Evolutionary conservation across 1,140 invertebrate genomes (phyloP).

Genomic region (Alviniconcha marisindica): DNA sequence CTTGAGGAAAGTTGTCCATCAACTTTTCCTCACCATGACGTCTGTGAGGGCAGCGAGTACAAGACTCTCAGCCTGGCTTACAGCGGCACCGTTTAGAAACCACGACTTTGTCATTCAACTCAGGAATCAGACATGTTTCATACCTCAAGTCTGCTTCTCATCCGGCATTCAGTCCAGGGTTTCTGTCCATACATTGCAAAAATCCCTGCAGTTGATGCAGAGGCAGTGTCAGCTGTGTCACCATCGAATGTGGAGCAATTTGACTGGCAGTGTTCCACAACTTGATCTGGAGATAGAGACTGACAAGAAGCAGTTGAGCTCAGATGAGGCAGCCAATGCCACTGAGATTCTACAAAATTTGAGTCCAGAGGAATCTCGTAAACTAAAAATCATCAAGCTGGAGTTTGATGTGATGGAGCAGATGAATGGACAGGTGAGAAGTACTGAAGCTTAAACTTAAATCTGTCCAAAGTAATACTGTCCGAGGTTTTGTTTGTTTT

Average conservation of each 20-base stretch:
- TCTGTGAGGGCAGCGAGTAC: neutral
- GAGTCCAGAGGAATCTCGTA: conserved; percentile 23
- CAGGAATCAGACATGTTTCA: too few relatives aligned
- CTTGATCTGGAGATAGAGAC: neutral
- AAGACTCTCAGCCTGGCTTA: neutral
- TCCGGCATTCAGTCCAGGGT: too few relatives aligned
- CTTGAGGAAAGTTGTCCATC: too few relatives aligned
- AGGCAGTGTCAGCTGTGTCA: neutral
- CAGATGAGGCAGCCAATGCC: neutral
- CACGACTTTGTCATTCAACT: too few relatives aligned
- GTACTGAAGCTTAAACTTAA: too few relatives aligned
- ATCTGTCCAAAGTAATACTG: too few relatives aligned
- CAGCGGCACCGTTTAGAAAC: too few relatives aligned
- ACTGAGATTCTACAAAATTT: conserved; percentile 25
- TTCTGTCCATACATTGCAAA: neutral
- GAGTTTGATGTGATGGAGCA: conserved; percentile 30
- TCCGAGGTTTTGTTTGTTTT: too few relatives aligned
- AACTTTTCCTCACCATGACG: neutral
- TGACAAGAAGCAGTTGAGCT: neutral
- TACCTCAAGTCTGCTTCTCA: too few relatives aligned
- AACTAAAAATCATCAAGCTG: conserved; percentile 39
- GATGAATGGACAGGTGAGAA: conserved; percentile 30
- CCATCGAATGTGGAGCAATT: neutral
- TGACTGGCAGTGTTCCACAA: conserved; percentile 10
- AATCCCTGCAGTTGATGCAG: neutral